Evolutionary conservation across 1,140 invertebrate genomes (phyloP).

Genomic region (Cydia strobilella): DNA sequence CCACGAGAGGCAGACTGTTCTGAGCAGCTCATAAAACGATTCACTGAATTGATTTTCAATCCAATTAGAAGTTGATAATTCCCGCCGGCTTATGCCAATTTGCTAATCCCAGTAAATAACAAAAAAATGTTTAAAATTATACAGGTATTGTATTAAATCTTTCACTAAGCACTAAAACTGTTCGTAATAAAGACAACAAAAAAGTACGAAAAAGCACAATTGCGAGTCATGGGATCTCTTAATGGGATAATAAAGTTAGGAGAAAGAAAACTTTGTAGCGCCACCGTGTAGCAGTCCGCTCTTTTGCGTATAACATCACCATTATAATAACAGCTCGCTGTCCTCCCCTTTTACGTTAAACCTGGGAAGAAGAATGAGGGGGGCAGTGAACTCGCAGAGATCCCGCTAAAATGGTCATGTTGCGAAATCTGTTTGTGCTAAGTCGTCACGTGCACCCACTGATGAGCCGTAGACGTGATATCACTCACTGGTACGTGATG

Average conservation of each 20-base stretch:
- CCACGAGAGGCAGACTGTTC: background rate
- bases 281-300: constrained; percentile 50
- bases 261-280: constrained; percentile 73
- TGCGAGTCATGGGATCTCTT: constrained; percentile 72
- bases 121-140: constrained; percentile 15
- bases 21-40: background rate
- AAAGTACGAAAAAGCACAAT: constrained; percentile 65
- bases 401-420: constrained; percentile 54
- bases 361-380: constrained; percentile 34
- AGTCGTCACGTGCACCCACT: constrained; percentile 72
- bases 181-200: constrained; percentile 61
- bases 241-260: constrained; percentile 75
- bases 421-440: constrained; percentile 74
- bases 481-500: constrained; percentile 73
- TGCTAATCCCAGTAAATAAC: background rate
- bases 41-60: background rate
- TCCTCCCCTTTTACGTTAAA: constrained; percentile 40
- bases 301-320: constrained; percentile 72
- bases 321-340: constrained; percentile 48
- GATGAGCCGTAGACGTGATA: constrained; percentile 75
- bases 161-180: constrained; percentile 37
- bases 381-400: constrained; percentile 36
- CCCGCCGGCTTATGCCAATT: background rate
- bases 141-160: background rate
- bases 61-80: background rate